phyloP scores from a whole-genome alignment of 1,140 invertebrate species.

The Penaeus japonicus region DNA sequence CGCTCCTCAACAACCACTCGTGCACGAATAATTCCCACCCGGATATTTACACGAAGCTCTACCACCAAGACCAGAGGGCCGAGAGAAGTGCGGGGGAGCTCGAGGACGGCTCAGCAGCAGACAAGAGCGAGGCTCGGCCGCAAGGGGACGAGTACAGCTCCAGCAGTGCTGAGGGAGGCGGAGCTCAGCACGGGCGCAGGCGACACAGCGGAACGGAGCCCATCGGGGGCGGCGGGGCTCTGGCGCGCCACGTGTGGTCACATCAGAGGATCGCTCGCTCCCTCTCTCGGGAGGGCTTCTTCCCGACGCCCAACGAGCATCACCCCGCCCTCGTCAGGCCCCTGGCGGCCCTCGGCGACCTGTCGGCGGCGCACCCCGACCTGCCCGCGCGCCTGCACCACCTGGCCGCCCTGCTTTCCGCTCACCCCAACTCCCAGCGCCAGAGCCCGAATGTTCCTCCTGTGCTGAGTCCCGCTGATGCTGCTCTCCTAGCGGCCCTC shows the following conservation, averaged over 20 bases:
- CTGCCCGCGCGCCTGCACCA: conserved; percentile 38
- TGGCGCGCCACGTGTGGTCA: conserved; percentile 50
- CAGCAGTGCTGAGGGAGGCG: background rate
- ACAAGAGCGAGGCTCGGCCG: background rate
- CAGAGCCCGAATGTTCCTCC: background rate
- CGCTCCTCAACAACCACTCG: conserved; percentile 29
- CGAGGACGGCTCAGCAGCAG: background rate
- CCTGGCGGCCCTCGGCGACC: conserved; percentile 45
- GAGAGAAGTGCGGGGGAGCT: background rate
- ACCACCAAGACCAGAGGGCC: background rate
- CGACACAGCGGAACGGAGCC: conserved; percentile 40
- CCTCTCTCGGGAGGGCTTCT: conserved; percentile 35
- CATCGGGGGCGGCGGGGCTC: background rate
- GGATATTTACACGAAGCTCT: conserved; percentile 38
- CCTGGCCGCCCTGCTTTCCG: conserved; percentile 19
- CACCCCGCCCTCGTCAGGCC: conserved; percentile 42
- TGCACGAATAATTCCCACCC: conserved; percentile 49
- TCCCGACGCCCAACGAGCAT: conserved; percentile 44
- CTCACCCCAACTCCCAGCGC: background rate
- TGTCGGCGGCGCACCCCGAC: conserved; percentile 33
- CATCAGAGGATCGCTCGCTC: conserved; percentile 44
- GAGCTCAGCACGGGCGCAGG: background rate
- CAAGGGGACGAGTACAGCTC: background rate
- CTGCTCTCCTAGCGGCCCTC: conserved; percentile 15
- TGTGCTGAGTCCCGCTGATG: conserved; percentile 11